Percentiles rank a stretch among this genome's conserved stretches.
These are phyloP conservation scores for Lynx canadensis DNA, from an alignment of 2,113 vertebrate genomes.

Conservation along the genomic window DNA sequence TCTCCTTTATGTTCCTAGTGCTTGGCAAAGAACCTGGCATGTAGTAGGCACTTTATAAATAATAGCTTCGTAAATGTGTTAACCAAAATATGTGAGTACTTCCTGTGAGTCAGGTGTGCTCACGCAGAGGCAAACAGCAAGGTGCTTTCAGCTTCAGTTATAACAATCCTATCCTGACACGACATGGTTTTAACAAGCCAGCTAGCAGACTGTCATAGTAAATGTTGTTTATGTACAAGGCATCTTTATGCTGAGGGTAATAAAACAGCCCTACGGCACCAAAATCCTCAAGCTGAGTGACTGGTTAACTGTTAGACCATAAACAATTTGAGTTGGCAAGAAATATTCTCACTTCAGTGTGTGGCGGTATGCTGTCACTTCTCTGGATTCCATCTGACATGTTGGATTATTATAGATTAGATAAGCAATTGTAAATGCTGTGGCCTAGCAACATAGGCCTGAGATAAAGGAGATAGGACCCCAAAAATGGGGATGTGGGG, in stretches of 20 bases:
- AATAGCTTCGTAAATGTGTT: neutral
- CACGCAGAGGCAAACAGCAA: neutral
- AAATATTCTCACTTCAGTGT: constrained; percentile 48
- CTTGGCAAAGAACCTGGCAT: neutral
- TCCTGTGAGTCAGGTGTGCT: neutral
- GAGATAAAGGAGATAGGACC: neutral
- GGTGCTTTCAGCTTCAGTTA: neutral
- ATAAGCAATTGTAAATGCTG: neutral
- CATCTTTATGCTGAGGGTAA: constrained; percentile 71
- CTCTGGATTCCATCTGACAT: constrained; percentile 8
- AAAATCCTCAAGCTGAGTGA: constrained; percentile 66
- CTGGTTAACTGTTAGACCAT: constrained; percentile 66
- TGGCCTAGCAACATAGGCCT: neutral
- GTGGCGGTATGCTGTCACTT: neutral
- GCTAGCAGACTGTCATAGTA: constrained; percentile 70
- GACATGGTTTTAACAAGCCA: constrained; percentile 56
- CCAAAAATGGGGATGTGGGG: accelerated
- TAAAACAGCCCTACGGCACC: constrained; percentile 50
- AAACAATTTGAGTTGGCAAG: constrained; percentile 68
- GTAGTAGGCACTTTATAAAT: neutral
- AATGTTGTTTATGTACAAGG: constrained; percentile 68
- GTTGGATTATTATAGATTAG: neutral
- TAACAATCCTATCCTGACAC: neutral
- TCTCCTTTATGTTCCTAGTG: neutral
- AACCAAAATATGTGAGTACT: too few relatives aligned